phyloP scores from a whole-genome alignment of 2,888 invertebrate genomes.

The Miltochrista miniata region DNA sequence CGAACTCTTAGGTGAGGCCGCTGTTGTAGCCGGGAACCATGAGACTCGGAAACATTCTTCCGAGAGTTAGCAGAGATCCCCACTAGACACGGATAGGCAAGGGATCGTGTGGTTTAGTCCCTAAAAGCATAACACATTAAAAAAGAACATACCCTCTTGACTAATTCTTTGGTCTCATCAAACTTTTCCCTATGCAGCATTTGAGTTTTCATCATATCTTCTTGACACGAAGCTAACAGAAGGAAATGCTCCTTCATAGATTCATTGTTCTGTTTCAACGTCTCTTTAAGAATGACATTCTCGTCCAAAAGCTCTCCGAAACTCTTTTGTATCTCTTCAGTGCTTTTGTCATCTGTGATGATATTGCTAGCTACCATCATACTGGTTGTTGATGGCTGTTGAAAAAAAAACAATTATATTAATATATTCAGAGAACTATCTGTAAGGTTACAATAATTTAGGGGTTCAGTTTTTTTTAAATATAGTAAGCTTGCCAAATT shows the following conservation, averaged over 20 bases:
- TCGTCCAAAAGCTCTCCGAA: conserved; percentile 82
- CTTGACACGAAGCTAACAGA: conserved; percentile 85
- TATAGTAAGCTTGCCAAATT: no score
- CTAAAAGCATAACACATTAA: no score
- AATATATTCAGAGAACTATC: no score
- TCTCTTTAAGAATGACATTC: conserved; percentile 84
- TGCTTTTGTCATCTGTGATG: conserved; percentile 65
- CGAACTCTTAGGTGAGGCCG: no score
- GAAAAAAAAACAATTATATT: conserved; percentile 15
- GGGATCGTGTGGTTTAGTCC: no score
- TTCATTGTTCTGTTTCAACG: conserved; percentile 85
- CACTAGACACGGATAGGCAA: no score
- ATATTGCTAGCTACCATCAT: conserved; percentile 76
- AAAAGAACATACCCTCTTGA: conserved; percentile 69
- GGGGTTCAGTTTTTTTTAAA: no score
- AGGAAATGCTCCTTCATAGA: conserved; percentile 87
- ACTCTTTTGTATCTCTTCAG: conserved; percentile 76
- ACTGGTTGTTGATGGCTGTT: conserved; percentile 71
- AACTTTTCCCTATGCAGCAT: conserved; percentile 86
- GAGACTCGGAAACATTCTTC: no score
- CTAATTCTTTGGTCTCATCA: conserved; percentile 84
- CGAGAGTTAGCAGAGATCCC: no score
- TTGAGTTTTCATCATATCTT: conserved; percentile 85
- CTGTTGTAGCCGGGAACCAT: no score
- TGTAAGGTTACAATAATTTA: no score